Base-by-base conservation (phyloP, 2,888 invertebrate species). In the Pachymerium ferrugineum region DNA sequence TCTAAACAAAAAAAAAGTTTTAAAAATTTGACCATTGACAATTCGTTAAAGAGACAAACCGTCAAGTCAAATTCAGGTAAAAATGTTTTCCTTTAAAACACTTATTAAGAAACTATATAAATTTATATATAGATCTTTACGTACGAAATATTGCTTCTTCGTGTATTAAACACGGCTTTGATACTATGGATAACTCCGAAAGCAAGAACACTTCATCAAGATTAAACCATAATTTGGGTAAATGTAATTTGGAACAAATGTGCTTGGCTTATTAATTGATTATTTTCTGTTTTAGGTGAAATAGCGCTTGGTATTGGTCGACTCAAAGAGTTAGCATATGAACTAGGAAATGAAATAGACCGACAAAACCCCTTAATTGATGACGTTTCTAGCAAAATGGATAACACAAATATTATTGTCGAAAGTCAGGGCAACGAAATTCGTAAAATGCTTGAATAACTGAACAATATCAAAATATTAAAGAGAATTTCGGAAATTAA, bases 241-340 rank as follows among this genome's bases (percentile, higher is more conserved):
- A 47, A n/a, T n/a, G n/a, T n/a, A n/a, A n/a, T n/a, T n/a, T n/a
- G n/a, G n/a, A n/a, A n/a, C n/a, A n/a, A n/a, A n/a, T n/a, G n/a
- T n/a, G n/a, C n/a, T n/a, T n/a, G n/a, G n/a, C n/a, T n/a, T n/a
- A n/a, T n/a, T n/a, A n/a, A n/a, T 19, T 47, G 16, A n/a, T n/a
- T 2, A 47, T 47, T 47, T 2, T 47, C 1, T 8, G 71, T 80
- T 81, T 14, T 79, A 84, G 86, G 83, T 76, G 89, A 92, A 81
- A 97, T 98, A 94, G 89, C 91, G 33, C 87, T 88, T 73, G 93
- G 93, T 70, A 87, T 97, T 78, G 87, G 90, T 3, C 87, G 91
- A 78, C 85, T 98, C 12, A 95, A 94, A 85, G 83, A 89, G 4
- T 84, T 97, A 33, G 97, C 96, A 0, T 84, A 88, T 38, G 94